Conservation (phyloP, 2,888 invertebrate species). For the Cryptocephalus moraei region DNA sequence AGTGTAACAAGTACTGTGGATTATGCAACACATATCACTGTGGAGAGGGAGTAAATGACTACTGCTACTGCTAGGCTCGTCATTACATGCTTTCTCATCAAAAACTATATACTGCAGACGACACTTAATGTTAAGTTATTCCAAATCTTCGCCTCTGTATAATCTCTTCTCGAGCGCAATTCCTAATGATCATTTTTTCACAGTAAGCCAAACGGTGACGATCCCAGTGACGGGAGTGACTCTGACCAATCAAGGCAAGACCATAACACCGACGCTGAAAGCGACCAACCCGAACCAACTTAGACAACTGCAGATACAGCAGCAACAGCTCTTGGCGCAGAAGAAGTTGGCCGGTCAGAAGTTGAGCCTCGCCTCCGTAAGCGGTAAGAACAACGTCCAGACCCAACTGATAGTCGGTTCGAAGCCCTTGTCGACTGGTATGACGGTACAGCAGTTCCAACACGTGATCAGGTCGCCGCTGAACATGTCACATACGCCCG, state of each 20-base stretch:
- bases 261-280: constrained; percentile 36
- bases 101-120: too few relatives aligned
- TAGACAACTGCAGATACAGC: constrained; percentile 53
- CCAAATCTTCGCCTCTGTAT: too few relatives aligned
- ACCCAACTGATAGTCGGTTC: constrained; percentile 59
- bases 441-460: constrained; percentile 66
- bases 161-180: not conserved
- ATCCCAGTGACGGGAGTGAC: constrained; percentile 44
- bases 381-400: constrained; percentile 41
- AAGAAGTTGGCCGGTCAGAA: constrained; percentile 47
- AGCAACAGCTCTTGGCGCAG: constrained; percentile 45
- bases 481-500: constrained; percentile 44
- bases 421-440: constrained; percentile 49
- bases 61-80: too few relatives aligned
- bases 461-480: constrained; percentile 48
- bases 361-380: constrained; percentile 42
- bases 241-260: constrained; percentile 36
- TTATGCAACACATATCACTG: too few relatives aligned
- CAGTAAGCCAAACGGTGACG: constrained; percentile 39
- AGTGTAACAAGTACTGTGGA: too few relatives aligned
- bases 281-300: constrained; percentile 54
- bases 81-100: too few relatives aligned
- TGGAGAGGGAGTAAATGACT: too few relatives aligned
- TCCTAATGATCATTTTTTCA: not conserved
- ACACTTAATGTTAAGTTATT: too few relatives aligned